A percentile compares a stretch with the other conserved stretches of the same genome.
phyloP scores from a whole-genome alignment of 2,113 vertebrate species.

The Erythrocercus mccallii region DNA sequence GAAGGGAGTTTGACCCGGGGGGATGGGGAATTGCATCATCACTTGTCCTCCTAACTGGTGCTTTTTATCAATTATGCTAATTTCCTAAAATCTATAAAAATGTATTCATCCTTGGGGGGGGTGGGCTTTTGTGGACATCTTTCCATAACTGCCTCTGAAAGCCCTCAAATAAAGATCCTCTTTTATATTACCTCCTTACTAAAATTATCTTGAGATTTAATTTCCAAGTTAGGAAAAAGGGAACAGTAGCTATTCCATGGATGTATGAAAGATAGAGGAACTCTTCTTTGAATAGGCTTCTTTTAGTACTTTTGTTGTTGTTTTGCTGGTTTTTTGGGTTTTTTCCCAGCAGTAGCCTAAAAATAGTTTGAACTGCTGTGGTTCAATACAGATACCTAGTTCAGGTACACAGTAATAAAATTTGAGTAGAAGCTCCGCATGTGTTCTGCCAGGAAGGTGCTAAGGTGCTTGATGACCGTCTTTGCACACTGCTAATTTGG shows the following conservation, averaged over 20 bases:
- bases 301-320: neutral
- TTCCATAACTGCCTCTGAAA: neutral
- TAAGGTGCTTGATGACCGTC: neutral
- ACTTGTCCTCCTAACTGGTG: neutral
- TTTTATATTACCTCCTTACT: neutral
- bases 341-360: neutral
- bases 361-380: neutral
- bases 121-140: neutral
- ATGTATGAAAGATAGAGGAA: neutral
- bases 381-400: neutral
- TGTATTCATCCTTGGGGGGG: neutral
- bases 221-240: neutral
- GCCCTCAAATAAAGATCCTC: neutral
- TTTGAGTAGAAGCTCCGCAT: neutral
- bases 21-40: too few relatives aligned
- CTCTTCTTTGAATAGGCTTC: neutral
- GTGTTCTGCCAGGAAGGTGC: neutral
- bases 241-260: neutral
- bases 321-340: neutral
- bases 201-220: neutral
- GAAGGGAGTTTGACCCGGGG: neutral
- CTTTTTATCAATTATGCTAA: neutral
- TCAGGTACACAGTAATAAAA: neutral
- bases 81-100: neutral
- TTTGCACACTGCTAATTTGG: slow-evolving; percentile 1